Evolutionary conservation across 2,113 vertebrate species (phyloP), one percentile per base, ranked within the genome.

Genomic region (Nibea coibor): DNA sequence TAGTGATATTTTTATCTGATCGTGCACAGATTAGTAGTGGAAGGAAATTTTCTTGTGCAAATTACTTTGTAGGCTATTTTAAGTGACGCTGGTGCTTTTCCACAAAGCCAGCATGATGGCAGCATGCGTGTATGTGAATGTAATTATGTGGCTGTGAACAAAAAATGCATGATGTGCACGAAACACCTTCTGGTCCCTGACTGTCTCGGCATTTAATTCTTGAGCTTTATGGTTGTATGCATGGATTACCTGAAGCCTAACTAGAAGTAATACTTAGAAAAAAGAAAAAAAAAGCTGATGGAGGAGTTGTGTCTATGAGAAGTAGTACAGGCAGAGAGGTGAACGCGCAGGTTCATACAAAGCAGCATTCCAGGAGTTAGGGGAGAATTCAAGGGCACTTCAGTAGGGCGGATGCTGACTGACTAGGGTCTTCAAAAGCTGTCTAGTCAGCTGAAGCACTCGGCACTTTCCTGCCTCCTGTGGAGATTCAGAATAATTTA

Each of bases 351-450:
- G 6, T 58, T 78, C 47, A 56, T 22, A 56, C 28, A 51, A 12
- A 72, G 26, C 39, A 50, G 56, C 19, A 64, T 68, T 59, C 43
- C 39, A 72, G 10, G 15, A 70, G 26, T 28, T 75, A 43, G 16
- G 50, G 11, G 35, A 80, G 56, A 63, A 50, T 22, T 57, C 77
- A 82, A 72, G 78, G 72, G 66, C 81, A 62, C 26, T 43, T 28
- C 50, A 73, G 54, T 42, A 59, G 56, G 39, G 45, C 35, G 20
- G 50, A 12, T 47, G 26, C 57, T 71, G 59, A 53, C 58, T 64
- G 45, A 62, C 62, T 63, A 14, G 11, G 10, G 45, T 63, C 19
- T 68, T 73, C 22, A 71, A 20, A 43, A 45, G 28, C 14, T 5
- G 3, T 57, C 42, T 39, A 59, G 54, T 35, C 47, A 19, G 48